Evolutionary conservation across 2,888 invertebrate species (phyloP).

Genomic region (Barypeithes pellucidus): DNA sequence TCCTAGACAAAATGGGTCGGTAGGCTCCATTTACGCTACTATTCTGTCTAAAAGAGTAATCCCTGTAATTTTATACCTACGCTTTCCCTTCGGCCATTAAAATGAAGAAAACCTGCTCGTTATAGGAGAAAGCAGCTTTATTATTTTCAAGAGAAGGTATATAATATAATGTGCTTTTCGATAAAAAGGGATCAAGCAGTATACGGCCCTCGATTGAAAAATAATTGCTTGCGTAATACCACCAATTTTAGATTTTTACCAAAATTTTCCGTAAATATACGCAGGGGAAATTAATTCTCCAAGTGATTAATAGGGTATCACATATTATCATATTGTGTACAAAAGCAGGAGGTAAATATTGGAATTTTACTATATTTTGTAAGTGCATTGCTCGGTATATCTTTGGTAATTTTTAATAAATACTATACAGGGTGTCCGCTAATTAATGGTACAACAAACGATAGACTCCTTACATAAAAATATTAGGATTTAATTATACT

Average conservation of each 20-base stretch:
- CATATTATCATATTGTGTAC: too few relatives aligned
- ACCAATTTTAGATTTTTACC: neutral
- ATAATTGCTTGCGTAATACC: slow-evolving; percentile 19
- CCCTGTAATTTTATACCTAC: slow-evolving; percentile 16
- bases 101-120: slow-evolving; percentile 41
- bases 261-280: neutral
- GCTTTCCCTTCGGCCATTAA: slow-evolving; percentile 29
- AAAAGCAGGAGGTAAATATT: too few relatives aligned
- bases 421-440: too few relatives aligned
- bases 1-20: too few relatives aligned
- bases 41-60: slow-evolving; percentile 16
- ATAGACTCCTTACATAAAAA: too few relatives aligned
- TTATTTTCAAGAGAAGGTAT: slow-evolving; percentile 31
- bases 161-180: slow-evolving; percentile 19
- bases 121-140: slow-evolving; percentile 33
- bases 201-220: slow-evolving; percentile 9
- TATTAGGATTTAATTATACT: too few relatives aligned
- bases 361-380: too few relatives aligned
- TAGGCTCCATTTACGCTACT: neutral
- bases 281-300: too few relatives aligned
- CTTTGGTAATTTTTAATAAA: too few relatives aligned
- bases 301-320: too few relatives aligned
- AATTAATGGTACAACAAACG: too few relatives aligned
- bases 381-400: too few relatives aligned
- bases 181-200: slow-evolving; percentile 25